phyloP scores from a whole-genome alignment of 2,888 invertebrate species.

The Scelioninae gen. 1 region DNA sequence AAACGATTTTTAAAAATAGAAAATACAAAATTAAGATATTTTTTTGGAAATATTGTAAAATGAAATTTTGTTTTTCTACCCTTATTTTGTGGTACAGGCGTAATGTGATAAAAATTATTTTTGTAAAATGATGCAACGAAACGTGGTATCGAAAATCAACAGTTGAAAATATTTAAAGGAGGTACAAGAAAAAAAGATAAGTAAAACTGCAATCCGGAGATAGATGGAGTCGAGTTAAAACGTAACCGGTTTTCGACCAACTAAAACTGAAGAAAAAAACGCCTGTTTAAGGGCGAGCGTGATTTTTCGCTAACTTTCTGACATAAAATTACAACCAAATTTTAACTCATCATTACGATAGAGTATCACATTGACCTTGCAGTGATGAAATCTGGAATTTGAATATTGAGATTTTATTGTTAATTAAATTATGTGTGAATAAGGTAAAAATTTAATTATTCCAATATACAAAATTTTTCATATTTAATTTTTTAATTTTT shows the following conservation, averaged over 20 bases:
- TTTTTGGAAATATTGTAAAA: too few species aligned
- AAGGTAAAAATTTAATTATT: too few species aligned
- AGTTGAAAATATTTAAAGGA: slow-evolving; percentile 55
- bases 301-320: slow-evolving; percentile 58
- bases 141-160: slow-evolving; percentile 48
- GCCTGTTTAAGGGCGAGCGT: slow-evolving; percentile 55
- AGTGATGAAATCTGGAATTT: too few species aligned
- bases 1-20: too few species aligned
- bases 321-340: slow-evolving; percentile 54
- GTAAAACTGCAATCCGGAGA: slow-evolving; percentile 63
- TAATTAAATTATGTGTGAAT: too few species aligned
- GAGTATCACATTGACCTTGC: not conserved
- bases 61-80: too few species aligned
- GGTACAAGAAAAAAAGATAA: slow-evolving; percentile 39
- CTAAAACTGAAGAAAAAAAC: slow-evolving; percentile 65
- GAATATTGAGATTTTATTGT: too few species aligned
- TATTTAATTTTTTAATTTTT: too few species aligned
- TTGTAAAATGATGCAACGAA: not conserved
- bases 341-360: slow-evolving; percentile 24
- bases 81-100: too few species aligned
- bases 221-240: slow-evolving; percentile 63
- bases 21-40: too few species aligned
- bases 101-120: too few species aligned
- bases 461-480: too few species aligned
- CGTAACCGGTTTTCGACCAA: slow-evolving; percentile 70